Conservation (phyloP, 2,888 invertebrate species). For the Diarsia mendica region DNA sequence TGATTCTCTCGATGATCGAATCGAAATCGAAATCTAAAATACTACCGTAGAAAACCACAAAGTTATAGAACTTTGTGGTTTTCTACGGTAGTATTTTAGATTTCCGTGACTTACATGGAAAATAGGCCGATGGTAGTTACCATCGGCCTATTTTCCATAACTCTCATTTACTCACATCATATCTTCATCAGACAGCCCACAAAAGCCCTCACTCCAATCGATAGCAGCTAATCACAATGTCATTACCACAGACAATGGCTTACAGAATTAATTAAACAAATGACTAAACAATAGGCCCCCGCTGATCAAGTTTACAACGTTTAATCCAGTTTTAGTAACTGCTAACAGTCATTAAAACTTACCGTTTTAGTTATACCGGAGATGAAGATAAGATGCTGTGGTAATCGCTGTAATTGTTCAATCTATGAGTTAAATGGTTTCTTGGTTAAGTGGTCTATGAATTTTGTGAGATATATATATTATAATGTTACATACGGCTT, state of each 20-base stretch:
- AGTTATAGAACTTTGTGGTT: not conserved
- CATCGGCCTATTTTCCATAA: too few species aligned
- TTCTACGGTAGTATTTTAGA: not conserved
- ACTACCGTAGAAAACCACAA: not conserved
- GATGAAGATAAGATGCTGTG: constrained; percentile 43
- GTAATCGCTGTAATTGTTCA: constrained; percentile 50
- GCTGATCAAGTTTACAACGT: constrained; percentile 52
- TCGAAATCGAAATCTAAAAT: not conserved
- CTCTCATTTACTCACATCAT: not conserved
- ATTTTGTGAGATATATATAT: not conserved
- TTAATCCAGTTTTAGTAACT: constrained; percentile 60
- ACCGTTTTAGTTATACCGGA: constrained; percentile 33
- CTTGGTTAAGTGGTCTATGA: constrained; percentile 8
- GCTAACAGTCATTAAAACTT: constrained; percentile 60
- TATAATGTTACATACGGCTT: constrained; percentile 2
- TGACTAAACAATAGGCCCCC: constrained; percentile 45
- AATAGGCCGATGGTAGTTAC: not conserved
- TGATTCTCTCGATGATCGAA: too few species aligned
- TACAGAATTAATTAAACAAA: constrained; percentile 61
- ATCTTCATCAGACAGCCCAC: not conserved
- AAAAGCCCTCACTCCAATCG: constrained; percentile 32
- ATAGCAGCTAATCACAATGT: constrained; percentile 31
- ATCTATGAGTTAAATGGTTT: constrained; percentile 37
- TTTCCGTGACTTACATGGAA: not conserved
- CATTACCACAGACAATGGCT: constrained; percentile 47